Conservation (phyloP, 1,140 invertebrate genomes). For the Leptinotarsa undecemlineata region DNA sequence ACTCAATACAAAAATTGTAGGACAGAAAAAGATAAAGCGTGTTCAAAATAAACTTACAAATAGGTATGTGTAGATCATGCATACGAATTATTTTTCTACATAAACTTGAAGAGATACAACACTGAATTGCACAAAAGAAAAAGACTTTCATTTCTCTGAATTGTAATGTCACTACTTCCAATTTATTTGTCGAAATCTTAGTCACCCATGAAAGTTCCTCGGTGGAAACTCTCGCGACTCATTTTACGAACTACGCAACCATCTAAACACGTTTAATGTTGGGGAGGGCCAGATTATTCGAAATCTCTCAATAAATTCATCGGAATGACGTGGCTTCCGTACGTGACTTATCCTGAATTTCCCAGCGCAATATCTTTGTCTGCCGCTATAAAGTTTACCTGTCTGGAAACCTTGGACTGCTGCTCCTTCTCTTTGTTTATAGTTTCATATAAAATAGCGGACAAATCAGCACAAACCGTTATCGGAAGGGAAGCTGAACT, state of each 20-base stretch:
- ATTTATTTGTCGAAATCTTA: too few relatives aligned
- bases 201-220: neutral
- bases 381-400: constrained; percentile 5
- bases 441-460: neutral
- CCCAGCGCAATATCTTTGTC: constrained; percentile 5
- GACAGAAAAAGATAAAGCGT: too few relatives aligned
- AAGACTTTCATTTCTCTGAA: too few relatives aligned
- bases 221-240: constrained; percentile 2
- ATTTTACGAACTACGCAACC: neutral
- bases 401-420: neutral
- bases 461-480: neutral
- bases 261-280: neutral
- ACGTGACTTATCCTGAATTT: constrained; percentile 8
- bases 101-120: too few relatives aligned
- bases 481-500: neutral
- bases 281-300: neutral
- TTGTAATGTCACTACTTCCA: too few relatives aligned
- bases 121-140: too few relatives aligned
- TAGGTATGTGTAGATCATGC: too few relatives aligned
- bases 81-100: too few relatives aligned
- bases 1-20: too few relatives aligned
- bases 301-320: neutral
- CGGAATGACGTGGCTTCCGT: constrained; percentile 4
- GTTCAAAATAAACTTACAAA: too few relatives aligned
- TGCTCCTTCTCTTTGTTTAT: neutral